phyloP scores from a whole-genome alignment of 2,797 vertebrate species.

The Hybognathus amarus region DNA sequence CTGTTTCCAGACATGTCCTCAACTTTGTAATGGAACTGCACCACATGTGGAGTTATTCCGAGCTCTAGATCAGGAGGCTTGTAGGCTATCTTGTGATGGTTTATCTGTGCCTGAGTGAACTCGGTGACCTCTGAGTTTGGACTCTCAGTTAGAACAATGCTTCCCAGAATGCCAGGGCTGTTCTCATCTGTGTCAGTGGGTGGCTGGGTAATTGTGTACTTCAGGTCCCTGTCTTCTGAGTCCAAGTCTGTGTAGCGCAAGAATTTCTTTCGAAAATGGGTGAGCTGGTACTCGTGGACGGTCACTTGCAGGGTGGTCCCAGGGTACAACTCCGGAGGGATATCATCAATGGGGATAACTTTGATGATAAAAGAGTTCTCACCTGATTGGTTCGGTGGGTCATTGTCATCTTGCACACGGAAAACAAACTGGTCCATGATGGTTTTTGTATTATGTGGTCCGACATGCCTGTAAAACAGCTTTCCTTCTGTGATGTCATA shows the following conservation, averaged over 20 bases:
- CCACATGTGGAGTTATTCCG: conserved; percentile 88
- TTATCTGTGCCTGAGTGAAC: conserved; percentile 97
- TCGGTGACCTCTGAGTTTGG: conserved; percentile 82
- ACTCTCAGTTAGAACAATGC: conserved; percentile 88
- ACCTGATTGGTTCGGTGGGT: conserved; percentile 90
- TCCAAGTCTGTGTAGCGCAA: conserved; percentile 93
- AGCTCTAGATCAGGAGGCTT: conserved; percentile 90
- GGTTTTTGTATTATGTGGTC: conserved; percentile 86
- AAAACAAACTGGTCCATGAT: conserved; percentile 90
- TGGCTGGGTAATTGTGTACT: conserved; percentile 85
- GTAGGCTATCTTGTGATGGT: conserved; percentile 95
- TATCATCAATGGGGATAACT: conserved; percentile 88
- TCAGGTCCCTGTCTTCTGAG: conserved; percentile 92
- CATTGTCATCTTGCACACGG: conserved; percentile 91
- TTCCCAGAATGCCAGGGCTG: conserved; percentile 80
- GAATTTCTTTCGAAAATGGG: conserved; percentile 86
- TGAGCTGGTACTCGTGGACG: conserved; percentile 92
- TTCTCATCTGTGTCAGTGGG: conserved; percentile 92
- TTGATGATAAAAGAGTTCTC: conserved; percentile 86
- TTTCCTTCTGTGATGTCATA: conserved; percentile 88
- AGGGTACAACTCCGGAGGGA: conserved; percentile 86
- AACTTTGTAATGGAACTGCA: conserved; percentile 90
- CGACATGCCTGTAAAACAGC: conserved; percentile 88
- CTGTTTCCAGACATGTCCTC: conserved; percentile 88
- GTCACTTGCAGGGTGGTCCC: conserved; percentile 88